Conservation (phyloP, 2,113 vertebrate species). For the Hydropotes inermis region DNA sequence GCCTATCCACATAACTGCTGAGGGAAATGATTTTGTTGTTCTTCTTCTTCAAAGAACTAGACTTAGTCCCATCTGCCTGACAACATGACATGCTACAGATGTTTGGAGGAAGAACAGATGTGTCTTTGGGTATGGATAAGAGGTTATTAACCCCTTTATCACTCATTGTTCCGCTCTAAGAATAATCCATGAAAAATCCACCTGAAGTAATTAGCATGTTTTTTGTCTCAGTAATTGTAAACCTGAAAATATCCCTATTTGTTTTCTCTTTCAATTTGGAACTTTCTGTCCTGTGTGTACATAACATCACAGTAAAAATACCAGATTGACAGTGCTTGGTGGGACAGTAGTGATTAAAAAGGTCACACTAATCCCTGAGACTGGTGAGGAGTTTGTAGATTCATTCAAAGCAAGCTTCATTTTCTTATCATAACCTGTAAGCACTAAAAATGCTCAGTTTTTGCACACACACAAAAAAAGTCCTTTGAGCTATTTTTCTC, state of each 20-base stretch:
- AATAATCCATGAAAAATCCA: background rate
- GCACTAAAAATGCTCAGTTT: background rate
- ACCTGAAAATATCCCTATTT: background rate
- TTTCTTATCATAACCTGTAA: background rate
- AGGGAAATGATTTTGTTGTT: background rate
- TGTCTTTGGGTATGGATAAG: background rate
- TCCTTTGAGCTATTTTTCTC: background rate
- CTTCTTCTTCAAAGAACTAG: background rate
- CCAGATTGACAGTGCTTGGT: background rate
- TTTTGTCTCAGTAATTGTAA: background rate
- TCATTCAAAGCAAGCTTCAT: background rate
- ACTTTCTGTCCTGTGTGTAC: background rate
- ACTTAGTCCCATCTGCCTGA: too few relatives aligned
- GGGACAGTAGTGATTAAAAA: background rate
- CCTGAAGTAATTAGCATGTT: background rate
- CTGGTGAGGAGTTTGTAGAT: background rate
- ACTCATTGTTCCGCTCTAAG: too few relatives aligned
- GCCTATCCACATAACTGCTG: rapidly evolving
- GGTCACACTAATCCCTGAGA: background rate
- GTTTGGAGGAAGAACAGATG: background rate
- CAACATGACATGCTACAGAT: background rate
- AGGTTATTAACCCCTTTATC: background rate
- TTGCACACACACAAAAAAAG: background rate
- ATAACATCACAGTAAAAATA: background rate
- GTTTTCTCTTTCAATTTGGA: background rate